phyloP scores from a whole-genome alignment of 2,888 invertebrate genomes.

The Andrena fulva region DNA sequence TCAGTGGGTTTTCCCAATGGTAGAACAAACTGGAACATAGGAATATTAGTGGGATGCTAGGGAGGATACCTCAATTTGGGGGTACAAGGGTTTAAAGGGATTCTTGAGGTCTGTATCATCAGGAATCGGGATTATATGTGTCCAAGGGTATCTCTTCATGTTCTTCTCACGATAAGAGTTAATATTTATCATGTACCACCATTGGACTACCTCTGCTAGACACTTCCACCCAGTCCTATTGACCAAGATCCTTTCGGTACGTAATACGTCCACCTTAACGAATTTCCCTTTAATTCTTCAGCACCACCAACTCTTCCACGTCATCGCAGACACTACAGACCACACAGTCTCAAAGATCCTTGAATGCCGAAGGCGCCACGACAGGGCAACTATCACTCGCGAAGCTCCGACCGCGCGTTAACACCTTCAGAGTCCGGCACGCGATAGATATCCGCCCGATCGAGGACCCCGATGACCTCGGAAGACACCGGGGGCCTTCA shows the following conservation, averaged over 20 bases:
- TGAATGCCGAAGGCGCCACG: conserved; percentile 38
- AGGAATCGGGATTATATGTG: not conserved
- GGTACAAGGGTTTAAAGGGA: not conserved
- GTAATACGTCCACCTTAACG: not conserved
- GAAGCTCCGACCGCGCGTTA: conserved; percentile 4
- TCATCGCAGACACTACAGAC: not conserved
- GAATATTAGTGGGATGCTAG: too few relatives aligned
- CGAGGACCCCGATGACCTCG: conserved; percentile 41
- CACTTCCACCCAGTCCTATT: not conserved
- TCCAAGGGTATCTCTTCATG: not conserved
- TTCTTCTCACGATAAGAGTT: not conserved
- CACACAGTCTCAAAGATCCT: not conserved
- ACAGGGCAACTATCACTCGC: conserved; percentile 30
- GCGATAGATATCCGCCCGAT: conserved; percentile 29
- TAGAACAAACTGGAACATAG: not conserved
- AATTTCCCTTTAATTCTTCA: not conserved
- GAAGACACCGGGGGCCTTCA: conserved; percentile 30
- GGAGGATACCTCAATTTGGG: not conserved
- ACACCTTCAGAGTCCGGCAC: conserved; percentile 30
- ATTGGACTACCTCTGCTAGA: not conserved
- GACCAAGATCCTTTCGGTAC: not conserved
- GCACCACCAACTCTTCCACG: conserved; percentile 2
- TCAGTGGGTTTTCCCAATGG: not conserved
- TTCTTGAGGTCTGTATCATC: not conserved
- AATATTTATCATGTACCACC: not conserved